Base-by-base conservation (phyloP, 2,888 invertebrate genomes). In the Orthonevra nobilis region DNA sequence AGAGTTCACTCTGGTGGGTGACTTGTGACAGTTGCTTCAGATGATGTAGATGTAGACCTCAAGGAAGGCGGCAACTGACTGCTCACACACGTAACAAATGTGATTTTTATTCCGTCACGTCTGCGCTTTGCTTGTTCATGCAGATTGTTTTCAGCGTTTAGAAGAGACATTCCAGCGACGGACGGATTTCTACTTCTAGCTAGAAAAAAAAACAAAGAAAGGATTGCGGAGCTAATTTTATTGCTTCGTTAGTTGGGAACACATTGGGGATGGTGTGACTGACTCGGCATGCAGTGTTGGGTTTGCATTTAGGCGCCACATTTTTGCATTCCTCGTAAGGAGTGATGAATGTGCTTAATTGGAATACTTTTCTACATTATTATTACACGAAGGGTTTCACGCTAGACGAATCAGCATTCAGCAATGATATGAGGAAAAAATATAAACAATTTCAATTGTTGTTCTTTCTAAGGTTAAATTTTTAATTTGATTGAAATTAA, bases 241-340 rank as follows among this genome's bases (percentile, higher is more conserved):
- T n/a, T n/a, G n/a, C n/a, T n/a, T n/a, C n/a, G n/a, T 60, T 36
- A 54, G 23, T 12, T 38, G 44, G 36, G 7, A 26, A 28, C 14
- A 48, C 52, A 2, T 6, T 32, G 14, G 6, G 15, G 7, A 19
- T 30, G 54, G 54, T 70, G 46, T 63, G 34, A n/a, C n/a, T 69
- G 61, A 54, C 23, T 32, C 48, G 52, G 52, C 52, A 48, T 48
- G 56, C 32, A 72, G 70, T 69, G 75, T 75, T 63, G 50, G 42
- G 28, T 68, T 72, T 75, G 63, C 63, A 75, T 70, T 63, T 63
- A 75, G 75, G 75, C 75, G 75, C 75, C 70, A 75, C 70, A 61
- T 54, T 52, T 54, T 61, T 54, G n/a, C n/a, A n/a, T n/a, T n/a
- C n/a, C n/a, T n/a, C n/a, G n/a, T n/a, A n/a, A n/a, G n/a, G n/a